phyloP scores from a whole-genome alignment of 2,797 vertebrate genomes.

The Sebastes vulpes region DNA sequence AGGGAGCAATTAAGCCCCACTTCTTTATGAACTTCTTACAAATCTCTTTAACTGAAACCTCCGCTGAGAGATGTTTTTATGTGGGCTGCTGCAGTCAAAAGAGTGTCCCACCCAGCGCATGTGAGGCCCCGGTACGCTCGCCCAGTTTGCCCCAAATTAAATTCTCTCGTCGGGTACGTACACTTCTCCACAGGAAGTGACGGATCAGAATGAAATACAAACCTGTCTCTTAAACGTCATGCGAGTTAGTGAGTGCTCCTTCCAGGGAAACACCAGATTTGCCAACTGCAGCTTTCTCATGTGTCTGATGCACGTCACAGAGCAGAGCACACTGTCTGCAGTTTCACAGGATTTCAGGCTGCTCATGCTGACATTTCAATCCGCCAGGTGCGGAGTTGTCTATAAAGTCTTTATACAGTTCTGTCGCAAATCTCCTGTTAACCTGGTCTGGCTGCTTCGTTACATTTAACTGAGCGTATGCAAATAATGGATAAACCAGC shows the following conservation, averaged over 20 bases:
- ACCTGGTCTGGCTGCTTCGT: slow-evolving; percentile 11
- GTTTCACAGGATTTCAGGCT: slow-evolving; percentile 13
- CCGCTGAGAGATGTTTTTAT: slow-evolving; percentile 35
- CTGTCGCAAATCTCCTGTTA: slow-evolving; percentile 1
- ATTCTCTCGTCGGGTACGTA: slow-evolving; percentile 54
- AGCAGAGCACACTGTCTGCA: not conserved
- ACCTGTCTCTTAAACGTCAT: slow-evolving; percentile 53
- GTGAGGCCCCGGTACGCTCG: slow-evolving; percentile 1
- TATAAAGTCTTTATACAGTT: slow-evolving; percentile 7
- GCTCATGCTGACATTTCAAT: slow-evolving; percentile 27
- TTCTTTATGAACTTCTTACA: slow-evolving; percentile 37
- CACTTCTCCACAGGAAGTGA: slow-evolving; percentile 70
- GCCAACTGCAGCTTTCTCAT: slow-evolving; percentile 11
- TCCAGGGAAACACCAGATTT: slow-evolving; percentile 30
- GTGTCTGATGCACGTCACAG: slow-evolving; percentile 5
- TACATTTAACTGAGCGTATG: not conserved
- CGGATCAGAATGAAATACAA: slow-evolving; percentile 62
- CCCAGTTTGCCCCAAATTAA: slow-evolving; percentile 31
- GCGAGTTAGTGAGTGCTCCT: slow-evolving; percentile 24
- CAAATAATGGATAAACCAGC: slow-evolving; percentile 10
- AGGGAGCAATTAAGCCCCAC: slow-evolving; percentile 22
- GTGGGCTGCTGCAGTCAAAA: slow-evolving; percentile 21
- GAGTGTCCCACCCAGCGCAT: slow-evolving; percentile 18
- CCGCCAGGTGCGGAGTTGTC: slow-evolving; percentile 22
- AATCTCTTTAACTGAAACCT: slow-evolving; percentile 26